A percentile compares a stretch with the other conserved stretches of the same genome.
These are phyloP conservation scores for Archaeoteleia sp. DNA, from an alignment of 2,888 invertebrate species.

Conservation along the genomic window DNA sequence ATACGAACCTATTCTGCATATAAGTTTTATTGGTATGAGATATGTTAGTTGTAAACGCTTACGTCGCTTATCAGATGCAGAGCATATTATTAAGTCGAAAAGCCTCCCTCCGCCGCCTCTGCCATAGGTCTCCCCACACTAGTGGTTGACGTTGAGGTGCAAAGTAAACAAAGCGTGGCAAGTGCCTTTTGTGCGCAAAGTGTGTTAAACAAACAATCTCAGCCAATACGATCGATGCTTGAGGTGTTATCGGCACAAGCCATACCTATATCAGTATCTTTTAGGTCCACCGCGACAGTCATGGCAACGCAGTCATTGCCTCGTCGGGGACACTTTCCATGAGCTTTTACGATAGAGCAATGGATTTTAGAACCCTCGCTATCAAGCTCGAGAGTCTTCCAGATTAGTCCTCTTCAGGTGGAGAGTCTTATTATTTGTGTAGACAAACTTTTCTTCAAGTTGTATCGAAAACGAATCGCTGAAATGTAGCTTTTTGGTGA, in stretches of 20 bases:
- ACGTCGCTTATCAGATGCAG: conserved; percentile 62
- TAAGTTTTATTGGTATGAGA: conserved; percentile 62
- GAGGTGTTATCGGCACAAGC: background rate
- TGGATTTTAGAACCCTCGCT: no score
- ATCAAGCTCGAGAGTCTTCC: no score
- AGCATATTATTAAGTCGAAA: conserved; percentile 32
- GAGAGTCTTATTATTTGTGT: no score
- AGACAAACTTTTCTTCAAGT: no score
- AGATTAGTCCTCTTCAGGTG: no score
- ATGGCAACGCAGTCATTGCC: no score
- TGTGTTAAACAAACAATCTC: conserved; percentile 34
- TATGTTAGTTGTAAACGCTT: conserved; percentile 63
- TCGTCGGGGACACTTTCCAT: no score
- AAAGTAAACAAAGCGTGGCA: conserved; percentile 47
- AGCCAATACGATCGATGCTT: background rate
- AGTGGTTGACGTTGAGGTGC: conserved; percentile 18
- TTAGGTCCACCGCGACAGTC: no score
- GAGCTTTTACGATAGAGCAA: no score
- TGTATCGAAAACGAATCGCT: no score
- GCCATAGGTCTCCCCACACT: conserved; percentile 16
- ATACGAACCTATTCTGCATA: conserved; percentile 60
- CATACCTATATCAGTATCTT: no score
- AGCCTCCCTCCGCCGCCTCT: conserved; percentile 5
- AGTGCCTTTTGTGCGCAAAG: conserved; percentile 42
- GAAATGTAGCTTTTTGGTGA: no score